Percentiles rank a stretch among this genome's conserved stretches.
Evolutionary conservation across 2,797 vertebrate species (phyloP).

Genomic region (Geotrypetes seraphini): DNA sequence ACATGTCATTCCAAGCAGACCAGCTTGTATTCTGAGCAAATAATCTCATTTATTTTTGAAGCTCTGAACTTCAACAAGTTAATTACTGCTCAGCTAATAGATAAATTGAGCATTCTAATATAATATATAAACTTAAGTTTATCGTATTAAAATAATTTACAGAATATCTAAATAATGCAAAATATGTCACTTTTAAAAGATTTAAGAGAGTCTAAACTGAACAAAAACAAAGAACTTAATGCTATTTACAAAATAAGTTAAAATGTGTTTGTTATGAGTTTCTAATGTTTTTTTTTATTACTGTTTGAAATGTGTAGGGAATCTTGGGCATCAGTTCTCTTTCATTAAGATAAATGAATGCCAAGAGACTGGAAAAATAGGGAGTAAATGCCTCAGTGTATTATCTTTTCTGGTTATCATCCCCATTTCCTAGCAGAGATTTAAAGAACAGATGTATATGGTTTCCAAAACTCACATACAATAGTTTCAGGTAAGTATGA

Average conservation of each 20-base stretch:
- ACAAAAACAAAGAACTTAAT: too few species aligned
- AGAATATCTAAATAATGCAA: slow-evolving; percentile 25
- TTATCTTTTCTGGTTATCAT: too few species aligned
- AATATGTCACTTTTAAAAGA: too few species aligned
- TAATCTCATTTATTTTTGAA: slow-evolving; percentile 59
- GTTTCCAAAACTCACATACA: slow-evolving; percentile 44
- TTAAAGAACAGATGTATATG: slow-evolving; percentile 27
- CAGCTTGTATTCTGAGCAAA: slow-evolving; percentile 64
- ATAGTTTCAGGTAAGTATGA: too few species aligned
- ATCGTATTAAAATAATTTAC: slow-evolving; percentile 24
- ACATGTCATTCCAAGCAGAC: slow-evolving; percentile 61
- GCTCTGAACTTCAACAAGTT: slow-evolving; percentile 43
- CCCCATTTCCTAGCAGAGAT: slow-evolving; percentile 12
- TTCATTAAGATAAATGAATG: slow-evolving; percentile 29
- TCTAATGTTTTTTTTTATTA: slow-evolving; percentile 5
- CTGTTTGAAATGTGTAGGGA: too few species aligned
- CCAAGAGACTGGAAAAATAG: slow-evolving; percentile 16
- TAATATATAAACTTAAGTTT: slow-evolving; percentile 12
- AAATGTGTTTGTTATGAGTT: slow-evolving; percentile 9
- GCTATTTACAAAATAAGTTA: slow-evolving; percentile 5
- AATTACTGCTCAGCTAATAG: slow-evolving; percentile 43
- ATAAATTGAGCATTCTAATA: slow-evolving; percentile 27
- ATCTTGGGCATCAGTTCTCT: slow-evolving; percentile 12
- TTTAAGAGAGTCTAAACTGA: slow-evolving; percentile 8
- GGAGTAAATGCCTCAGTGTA: too few species aligned